Evolutionary conservation across 2,113 vertebrate species (phyloP).

Genomic region (Phrynocephalus versicolor): DNA sequence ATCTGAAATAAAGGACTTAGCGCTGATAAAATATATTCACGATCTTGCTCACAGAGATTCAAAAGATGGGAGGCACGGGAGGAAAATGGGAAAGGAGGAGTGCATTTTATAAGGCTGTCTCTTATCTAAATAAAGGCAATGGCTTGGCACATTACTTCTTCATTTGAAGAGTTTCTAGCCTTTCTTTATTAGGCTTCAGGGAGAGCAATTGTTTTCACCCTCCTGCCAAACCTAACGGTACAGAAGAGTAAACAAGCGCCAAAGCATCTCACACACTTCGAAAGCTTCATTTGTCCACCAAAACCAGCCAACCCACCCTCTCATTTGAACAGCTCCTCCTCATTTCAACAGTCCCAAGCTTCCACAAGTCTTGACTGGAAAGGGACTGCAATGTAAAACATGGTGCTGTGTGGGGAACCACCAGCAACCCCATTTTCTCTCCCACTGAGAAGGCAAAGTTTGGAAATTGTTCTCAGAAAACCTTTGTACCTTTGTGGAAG

Average conservation of each 20-base stretch:
- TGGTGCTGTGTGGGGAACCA: no score
- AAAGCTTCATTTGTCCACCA: not conserved
- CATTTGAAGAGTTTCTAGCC: not conserved
- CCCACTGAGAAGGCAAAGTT: no score
- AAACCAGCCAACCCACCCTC: not conserved
- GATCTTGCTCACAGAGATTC: not conserved
- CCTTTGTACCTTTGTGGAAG: no score
- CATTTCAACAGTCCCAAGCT: not conserved
- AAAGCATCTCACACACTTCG: not conserved
- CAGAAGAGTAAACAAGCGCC: not conserved
- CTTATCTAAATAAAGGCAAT: not conserved
- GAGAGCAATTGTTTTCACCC: not conserved
- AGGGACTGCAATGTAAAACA: no score
- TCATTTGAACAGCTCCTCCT: not conserved
- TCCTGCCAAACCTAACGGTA: not conserved
- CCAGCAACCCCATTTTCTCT: no score
- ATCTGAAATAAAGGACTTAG: conserved; percentile 25
- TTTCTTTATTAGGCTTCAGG: not conserved
- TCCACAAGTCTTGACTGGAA: not conserved
- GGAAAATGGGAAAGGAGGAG: not conserved
- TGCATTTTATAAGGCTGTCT: conserved; percentile 4
- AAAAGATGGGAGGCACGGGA: not conserved
- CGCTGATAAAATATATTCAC: not conserved
- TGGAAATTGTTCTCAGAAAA: no score
- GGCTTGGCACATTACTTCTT: not conserved